phyloP scores from a whole-genome alignment of 2,797 vertebrate genomes.

The Cuniculus paca region DNA sequence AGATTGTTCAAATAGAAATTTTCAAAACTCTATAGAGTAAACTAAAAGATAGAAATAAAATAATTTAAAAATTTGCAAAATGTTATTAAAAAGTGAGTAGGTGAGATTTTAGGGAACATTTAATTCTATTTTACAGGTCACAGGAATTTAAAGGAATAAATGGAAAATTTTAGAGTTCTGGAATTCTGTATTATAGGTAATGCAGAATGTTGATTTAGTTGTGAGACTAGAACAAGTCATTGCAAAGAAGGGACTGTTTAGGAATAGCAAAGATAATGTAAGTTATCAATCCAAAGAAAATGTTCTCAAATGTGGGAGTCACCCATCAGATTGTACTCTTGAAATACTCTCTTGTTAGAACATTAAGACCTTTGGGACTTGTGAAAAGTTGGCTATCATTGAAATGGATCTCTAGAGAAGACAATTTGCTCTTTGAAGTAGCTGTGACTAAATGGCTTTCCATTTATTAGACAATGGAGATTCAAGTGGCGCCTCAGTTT shows the following conservation, averaged over 20 bases:
- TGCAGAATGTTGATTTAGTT: neutral
- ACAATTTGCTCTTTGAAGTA: neutral
- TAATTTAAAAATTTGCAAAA: neutral
- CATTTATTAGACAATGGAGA: neutral
- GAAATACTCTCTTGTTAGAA: neutral
- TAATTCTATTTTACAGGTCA: neutral
- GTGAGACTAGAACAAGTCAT: neutral
- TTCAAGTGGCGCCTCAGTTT: neutral
- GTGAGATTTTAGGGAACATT: neutral
- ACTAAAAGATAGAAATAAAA: neutral
- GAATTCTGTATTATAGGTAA: neutral
- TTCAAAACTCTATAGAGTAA: neutral
- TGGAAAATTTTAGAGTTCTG: neutral
- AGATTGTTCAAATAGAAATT: neutral
- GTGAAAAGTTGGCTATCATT: neutral
- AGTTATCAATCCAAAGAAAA: neutral
- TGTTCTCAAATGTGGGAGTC: neutral
- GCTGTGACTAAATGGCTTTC: conserved; percentile 29
- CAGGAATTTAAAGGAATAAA: neutral
- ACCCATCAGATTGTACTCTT: neutral
- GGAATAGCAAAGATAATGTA: neutral
- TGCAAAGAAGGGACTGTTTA: neutral
- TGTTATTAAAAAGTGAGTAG: neutral
- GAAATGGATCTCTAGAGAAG: conserved; percentile 45
- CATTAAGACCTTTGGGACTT: neutral